Evolutionary conservation across 2,888 invertebrate genomes (phyloP).

Genomic region (Meiosimyza decipiens): DNA sequence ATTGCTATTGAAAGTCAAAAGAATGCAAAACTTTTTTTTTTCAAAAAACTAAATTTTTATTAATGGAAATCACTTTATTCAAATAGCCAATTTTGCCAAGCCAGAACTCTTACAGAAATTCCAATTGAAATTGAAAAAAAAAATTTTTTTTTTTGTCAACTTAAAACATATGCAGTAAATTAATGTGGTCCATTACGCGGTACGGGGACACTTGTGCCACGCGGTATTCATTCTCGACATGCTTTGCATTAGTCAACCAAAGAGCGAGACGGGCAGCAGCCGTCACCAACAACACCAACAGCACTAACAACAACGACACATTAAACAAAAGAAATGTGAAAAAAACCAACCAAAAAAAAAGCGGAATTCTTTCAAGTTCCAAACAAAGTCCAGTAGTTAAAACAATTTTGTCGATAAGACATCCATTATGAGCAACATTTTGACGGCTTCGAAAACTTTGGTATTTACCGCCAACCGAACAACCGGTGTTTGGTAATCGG

Average conservation of each 20-base stretch:
- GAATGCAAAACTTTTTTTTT: no score
- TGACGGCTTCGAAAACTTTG: conserved; percentile 61
- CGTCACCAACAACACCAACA: neutral
- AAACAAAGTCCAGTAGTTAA: conserved; percentile 62
- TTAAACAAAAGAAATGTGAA: conserved; percentile 3
- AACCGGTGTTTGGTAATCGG: conserved; percentile 27
- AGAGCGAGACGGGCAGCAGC: neutral
- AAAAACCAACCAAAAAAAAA: neutral
- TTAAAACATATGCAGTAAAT: conserved; percentile 45
- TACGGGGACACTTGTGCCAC: conserved; percentile 21
- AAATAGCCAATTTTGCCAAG: no score
- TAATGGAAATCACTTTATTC: no score
- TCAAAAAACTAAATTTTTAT: no score
- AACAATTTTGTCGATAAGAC: conserved; percentile 61
- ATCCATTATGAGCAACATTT: conserved; percentile 64
- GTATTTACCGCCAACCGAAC: conserved; percentile 54
- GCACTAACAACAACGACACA: conserved; percentile 6
- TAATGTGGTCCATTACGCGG: conserved; percentile 54
- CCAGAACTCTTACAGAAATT: no score
- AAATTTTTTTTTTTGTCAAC: no score
- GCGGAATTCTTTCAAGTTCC: conserved; percentile 31
- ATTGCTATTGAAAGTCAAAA: no score
- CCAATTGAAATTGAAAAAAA: no score
- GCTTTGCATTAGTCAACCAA: neutral
- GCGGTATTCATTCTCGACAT: neutral